phyloP scores from a whole-genome alignment of 2,797 vertebrate genomes.

The Chrosomus eos region DNA sequence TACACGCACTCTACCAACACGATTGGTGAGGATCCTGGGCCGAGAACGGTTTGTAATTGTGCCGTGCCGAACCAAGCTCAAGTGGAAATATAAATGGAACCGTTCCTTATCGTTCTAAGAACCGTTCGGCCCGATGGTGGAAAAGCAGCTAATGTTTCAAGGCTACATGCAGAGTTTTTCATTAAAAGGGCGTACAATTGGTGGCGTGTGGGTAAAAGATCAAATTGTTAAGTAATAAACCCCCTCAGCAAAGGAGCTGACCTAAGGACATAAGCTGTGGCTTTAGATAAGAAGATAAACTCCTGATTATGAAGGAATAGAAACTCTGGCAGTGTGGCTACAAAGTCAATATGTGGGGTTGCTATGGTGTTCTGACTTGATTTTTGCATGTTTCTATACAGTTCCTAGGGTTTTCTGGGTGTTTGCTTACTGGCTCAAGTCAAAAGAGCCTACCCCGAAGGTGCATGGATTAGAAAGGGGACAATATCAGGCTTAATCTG shows the following conservation, averaged over 20 bases:
- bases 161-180: background rate
- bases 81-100: background rate
- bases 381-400: background rate
- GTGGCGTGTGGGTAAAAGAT: conserved; percentile 4
- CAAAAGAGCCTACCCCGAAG: background rate
- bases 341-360: background rate
- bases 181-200: background rate
- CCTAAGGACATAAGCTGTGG: conserved; percentile 5
- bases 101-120: background rate
- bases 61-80: background rate
- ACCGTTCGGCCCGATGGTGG: background rate
- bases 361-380: conserved; percentile 1
- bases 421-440: background rate
- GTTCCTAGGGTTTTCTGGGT: background rate
- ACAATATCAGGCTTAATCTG: background rate
- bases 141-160: background rate
- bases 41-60: background rate
- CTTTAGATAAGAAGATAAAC: conserved; percentile 44
- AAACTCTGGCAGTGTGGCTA: background rate
- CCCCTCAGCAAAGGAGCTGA: background rate
- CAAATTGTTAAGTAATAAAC: conserved; percentile 18
- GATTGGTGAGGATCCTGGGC: too few relatives aligned
- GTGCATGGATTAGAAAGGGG: background rate
- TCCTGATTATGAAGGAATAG: conserved; percentile 23
- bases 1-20: background rate